Evolutionary conservation across 92 coral and sea anemone genomes (phyloP).

Genomic region (Parazoanthus atlanticus): DNA sequence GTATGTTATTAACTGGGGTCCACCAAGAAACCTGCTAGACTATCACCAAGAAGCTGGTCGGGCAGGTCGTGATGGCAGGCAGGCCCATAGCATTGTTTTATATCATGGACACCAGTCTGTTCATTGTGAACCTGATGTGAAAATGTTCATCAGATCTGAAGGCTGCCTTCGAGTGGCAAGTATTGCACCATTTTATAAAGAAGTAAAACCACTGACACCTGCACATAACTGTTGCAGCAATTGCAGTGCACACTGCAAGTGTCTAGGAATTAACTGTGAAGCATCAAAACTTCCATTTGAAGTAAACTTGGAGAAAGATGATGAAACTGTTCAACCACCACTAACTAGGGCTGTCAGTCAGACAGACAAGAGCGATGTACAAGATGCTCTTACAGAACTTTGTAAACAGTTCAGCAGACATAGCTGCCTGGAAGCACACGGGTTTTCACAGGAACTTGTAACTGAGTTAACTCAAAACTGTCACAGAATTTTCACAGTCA

Average conservation of each 20-base stretch:
- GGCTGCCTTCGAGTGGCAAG: slow-evolving; percentile 21
- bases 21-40: neutral
- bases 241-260: neutral
- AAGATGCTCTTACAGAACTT: no score
- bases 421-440: no score
- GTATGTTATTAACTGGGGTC: neutral
- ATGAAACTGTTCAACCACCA: neutral
- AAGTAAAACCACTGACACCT: slow-evolving; percentile 12
- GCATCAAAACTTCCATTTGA: neutral
- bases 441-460: no score
- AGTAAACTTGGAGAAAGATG: neutral
- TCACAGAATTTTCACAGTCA: no score
- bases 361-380: neutral
- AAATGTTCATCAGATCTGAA: slow-evolving; percentile 4
- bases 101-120: slow-evolving; percentile 12
- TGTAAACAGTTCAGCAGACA: no score
- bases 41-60: slow-evolving; percentile 21
- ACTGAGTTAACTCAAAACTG: no score
- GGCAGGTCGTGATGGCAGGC: slow-evolving; percentile 17
- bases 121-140: slow-evolving; percentile 17
- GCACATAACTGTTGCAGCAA: neutral
- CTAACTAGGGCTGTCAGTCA: neutral
- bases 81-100: slow-evolving; percentile 11
- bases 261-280: neutral
- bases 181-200: neutral